Percentiles rank a stretch among this genome's conserved stretches.
Conservation (phyloP, 1,140 invertebrate genomes). For the Scylla paramamosain region DNA sequence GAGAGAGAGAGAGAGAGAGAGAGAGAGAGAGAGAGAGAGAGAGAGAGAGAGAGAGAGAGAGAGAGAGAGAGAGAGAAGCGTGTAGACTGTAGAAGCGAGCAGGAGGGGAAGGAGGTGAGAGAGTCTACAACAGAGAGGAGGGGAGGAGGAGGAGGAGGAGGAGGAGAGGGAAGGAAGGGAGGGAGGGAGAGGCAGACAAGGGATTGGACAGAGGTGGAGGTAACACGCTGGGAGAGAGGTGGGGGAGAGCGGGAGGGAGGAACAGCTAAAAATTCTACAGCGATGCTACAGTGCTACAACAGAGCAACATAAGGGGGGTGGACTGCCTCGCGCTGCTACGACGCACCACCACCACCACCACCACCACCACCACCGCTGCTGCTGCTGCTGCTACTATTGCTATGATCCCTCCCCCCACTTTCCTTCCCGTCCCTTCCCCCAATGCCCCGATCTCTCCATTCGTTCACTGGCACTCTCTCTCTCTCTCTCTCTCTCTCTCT, state of each 20-base stretch:
- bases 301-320: slow-evolving; percentile 29
- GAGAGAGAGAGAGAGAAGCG: neutral
- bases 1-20: slow-evolving; percentile 17
- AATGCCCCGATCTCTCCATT: neutral
- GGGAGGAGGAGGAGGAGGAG: neutral
- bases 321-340: neutral
- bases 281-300: slow-evolving; percentile 32
- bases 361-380: neutral
- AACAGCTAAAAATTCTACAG: slow-evolving; percentile 42
- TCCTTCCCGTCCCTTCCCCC: neutral
- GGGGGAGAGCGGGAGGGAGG: neutral
- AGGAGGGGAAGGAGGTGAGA: neutral
- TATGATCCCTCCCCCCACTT: neutral
- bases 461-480: too few relatives aligned
- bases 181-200: neutral
- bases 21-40: neutral
- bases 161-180: neutral
- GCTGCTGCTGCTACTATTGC: neutral
- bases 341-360: neutral
- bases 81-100: neutral
- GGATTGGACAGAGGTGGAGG: neutral
- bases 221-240: neutral
- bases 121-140: neutral
- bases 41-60: neutral
- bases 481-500: slow-evolving; percentile 3